Percentiles rank a stretch among this genome's conserved stretches.
Conservation (phyloP, 2,888 invertebrate genomes). For the Drosophila algonquin region DNA sequence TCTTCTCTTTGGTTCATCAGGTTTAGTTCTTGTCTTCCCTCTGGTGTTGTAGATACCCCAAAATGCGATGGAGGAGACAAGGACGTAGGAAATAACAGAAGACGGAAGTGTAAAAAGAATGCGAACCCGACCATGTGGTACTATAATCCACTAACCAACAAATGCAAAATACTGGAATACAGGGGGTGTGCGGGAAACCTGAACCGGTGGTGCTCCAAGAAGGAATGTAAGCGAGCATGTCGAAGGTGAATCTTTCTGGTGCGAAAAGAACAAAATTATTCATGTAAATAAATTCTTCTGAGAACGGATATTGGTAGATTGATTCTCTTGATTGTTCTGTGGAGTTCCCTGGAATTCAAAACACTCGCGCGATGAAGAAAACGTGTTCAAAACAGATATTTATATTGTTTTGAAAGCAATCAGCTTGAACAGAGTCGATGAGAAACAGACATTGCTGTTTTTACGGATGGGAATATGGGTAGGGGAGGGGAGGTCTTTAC, state of each 20-base stretch:
- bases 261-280: background rate
- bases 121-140: slow-evolving; percentile 47
- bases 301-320: too few species aligned
- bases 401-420: too few species aligned
- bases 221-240: slow-evolving; percentile 17
- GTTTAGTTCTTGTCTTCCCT: background rate
- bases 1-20: background rate
- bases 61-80: slow-evolving; percentile 16
- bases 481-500: too few species aligned
- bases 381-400: too few species aligned
- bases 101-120: background rate
- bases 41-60: slow-evolving; percentile 2
- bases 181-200: slow-evolving; percentile 49
- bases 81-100: slow-evolving; percentile 25
- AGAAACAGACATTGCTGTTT: too few species aligned
- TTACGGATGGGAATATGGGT: too few species aligned
- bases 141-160: slow-evolving; percentile 13
- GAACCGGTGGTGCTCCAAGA: slow-evolving; percentile 43
- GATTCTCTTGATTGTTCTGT: too few species aligned
- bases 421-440: too few species aligned
- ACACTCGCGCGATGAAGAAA: too few species aligned
- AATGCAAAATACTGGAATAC: slow-evolving; percentile 28
- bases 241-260: background rate
- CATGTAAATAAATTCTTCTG: too few species aligned
- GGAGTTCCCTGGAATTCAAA: too few species aligned